Percentiles rank a stretch among this genome's conserved stretches.
Evolutionary conservation across 2,113 vertebrate species (phyloP).

Genomic region (Aepyceros melampus): DNA sequence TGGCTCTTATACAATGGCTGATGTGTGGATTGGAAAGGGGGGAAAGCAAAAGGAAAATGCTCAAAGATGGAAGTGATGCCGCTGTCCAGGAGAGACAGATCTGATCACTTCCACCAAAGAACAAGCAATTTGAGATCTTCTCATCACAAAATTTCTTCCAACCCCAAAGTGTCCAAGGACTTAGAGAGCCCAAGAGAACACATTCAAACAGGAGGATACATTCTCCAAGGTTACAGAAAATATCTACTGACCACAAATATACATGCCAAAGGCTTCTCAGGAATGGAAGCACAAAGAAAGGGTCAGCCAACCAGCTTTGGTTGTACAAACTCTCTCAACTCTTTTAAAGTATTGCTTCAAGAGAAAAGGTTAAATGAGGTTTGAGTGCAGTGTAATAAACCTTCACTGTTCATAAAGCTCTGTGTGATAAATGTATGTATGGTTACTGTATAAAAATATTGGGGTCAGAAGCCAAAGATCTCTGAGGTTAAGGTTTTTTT

Average conservation of each 20-base stretch:
- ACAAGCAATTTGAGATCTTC: neutral
- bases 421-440: constrained; percentile 77
- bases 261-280: neutral
- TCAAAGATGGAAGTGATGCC: neutral
- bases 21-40: neutral
- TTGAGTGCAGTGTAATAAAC: constrained; percentile 82
- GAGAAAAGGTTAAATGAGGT: constrained; percentile 82
- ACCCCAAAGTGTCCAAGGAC: neutral
- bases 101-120: neutral
- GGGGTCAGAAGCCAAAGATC: constrained; percentile 72
- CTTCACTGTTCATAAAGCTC: constrained; percentile 83
- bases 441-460: constrained; percentile 77
- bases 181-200: neutral
- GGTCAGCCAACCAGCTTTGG: neutral
- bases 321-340: constrained; percentile 54
- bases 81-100: neutral
- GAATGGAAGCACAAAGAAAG: neutral
- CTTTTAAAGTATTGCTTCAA: constrained; percentile 74
- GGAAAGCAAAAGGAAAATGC: neutral
- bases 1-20: neutral
- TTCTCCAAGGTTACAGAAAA: neutral
- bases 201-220: neutral
- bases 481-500: constrained; percentile 58
- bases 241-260: neutral
- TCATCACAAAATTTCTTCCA: neutral